Base-by-base conservation (phyloP, 2,113 vertebrate genomes). In the Phylloscopus trochiloides region DNA sequence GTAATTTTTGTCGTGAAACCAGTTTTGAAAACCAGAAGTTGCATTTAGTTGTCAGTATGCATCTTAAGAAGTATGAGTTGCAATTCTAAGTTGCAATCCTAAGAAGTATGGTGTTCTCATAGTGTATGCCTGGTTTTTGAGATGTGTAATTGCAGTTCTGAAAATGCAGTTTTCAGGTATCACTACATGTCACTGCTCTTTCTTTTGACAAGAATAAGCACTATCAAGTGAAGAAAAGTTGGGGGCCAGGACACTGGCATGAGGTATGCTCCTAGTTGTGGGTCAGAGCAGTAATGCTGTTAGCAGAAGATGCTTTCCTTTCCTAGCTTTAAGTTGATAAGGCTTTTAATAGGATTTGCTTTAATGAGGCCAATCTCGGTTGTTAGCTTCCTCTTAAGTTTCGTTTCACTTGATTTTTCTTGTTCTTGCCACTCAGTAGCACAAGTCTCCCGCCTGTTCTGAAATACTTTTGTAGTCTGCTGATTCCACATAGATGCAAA, bases 271-370 rank as follows among this genome's bases (percentile, higher is more conserved):
- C 29, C 66, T 50, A 8, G n/a, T 48, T 78, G 71, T 90, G 55
- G 55, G 82, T 91, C 86, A 73, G 67, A 47, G 85, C 66, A 79
- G 48, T 94, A 90, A 67, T 74, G 50, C 83, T 92, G 89, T 75
- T 77, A 72, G 82, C 55, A 59, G 77, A 51, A 84, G 83, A 36
- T 57, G 22, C 45, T 74, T 87, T 47, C 83, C 85, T 91, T 81
- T 67, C 61, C 48, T 81, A 55, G 86, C 86, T 92, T 91, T 90
- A 82, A 52, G 38, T 79, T 90, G 48, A 19, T 91, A 84, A 94
- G 88, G 40, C 85, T 92, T 88, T 36, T 93, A 95, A 94, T 92
- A 81, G 73, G 70, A 75, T 95, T 91, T 92, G 45, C 52, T 68
- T 87, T 90, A 93, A 76, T 18, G 68, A 91, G 82, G 95, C 85